Evolutionary conservation across 2,797 vertebrate genomes (phyloP).

Genomic region (Forpus xanthops): DNA sequence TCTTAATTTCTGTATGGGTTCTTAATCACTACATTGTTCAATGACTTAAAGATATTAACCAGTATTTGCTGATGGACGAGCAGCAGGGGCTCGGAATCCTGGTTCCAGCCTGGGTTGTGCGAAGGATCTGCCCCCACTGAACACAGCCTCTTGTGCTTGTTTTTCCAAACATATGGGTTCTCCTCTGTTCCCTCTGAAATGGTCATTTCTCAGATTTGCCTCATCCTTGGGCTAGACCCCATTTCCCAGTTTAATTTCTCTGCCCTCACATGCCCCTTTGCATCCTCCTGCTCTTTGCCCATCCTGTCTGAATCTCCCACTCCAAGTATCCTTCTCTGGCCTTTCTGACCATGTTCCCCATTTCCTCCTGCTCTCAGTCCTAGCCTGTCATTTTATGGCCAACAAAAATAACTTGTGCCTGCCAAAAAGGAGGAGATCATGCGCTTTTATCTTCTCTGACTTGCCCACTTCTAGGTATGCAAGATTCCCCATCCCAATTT

Average conservation of each 20-base stretch:
- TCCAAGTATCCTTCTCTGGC: not conserved
- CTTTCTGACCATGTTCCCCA: not conserved
- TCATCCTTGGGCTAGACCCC: not conserved
- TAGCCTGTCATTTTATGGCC: not conserved
- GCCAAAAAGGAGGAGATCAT: not conserved
- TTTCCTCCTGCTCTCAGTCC: not conserved
- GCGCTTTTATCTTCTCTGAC: conserved; percentile 3
- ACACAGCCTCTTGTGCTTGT: not conserved
- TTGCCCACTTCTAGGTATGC: not conserved
- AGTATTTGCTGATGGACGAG: not conserved
- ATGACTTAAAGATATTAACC: not conserved
- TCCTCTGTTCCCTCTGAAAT: not conserved
- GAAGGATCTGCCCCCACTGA: not conserved
- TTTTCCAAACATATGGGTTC: not conserved
- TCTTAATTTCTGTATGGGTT: not conserved
- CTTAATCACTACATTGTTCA: not conserved
- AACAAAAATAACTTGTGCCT: not conserved
- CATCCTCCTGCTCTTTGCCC: not conserved
- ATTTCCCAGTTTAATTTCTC: not conserved
- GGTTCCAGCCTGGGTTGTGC: not conserved
- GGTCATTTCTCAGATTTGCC: not conserved
- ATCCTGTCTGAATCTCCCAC: not conserved
- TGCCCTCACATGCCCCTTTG: not conserved
- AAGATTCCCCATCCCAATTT: not conserved
- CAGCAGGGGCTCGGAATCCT: not conserved